Conservation (phyloP, 2,113 vertebrate genomes). For the western clawed frog (Xenopus tropicalis) region UCB_Xtro_10.0 CM004447.2:29297501-29298000, state of each 20-base stretch:
- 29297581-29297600: constrained; percentile 36
- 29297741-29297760: constrained; percentile 22
- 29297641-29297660: constrained; percentile 19
- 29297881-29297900: constrained; percentile 83
- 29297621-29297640: constrained; percentile 21
- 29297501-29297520: no score
- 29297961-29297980: no score
- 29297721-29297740: constrained; percentile 20
- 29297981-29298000: no score
- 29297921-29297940: constrained; percentile 86
- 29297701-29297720: constrained; percentile 21
- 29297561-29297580: neutral
- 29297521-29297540: neutral
- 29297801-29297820: constrained; percentile 10
- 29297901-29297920: constrained; percentile 83
- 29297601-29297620: constrained; percentile 5
- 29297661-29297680: constrained; percentile 35
- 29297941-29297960: neutral
- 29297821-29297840: constrained; percentile 17
- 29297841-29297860: constrained; percentile 51
- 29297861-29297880: constrained; percentile 96
- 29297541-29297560: constrained; percentile 14
- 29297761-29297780: neutral
- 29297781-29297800: constrained; percentile 6
- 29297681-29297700: constrained; percentile 4